Evolutionary conservation across 2,797 vertebrate genomes (phyloP).

Genomic region (Trachops cirrhosus): DNA sequence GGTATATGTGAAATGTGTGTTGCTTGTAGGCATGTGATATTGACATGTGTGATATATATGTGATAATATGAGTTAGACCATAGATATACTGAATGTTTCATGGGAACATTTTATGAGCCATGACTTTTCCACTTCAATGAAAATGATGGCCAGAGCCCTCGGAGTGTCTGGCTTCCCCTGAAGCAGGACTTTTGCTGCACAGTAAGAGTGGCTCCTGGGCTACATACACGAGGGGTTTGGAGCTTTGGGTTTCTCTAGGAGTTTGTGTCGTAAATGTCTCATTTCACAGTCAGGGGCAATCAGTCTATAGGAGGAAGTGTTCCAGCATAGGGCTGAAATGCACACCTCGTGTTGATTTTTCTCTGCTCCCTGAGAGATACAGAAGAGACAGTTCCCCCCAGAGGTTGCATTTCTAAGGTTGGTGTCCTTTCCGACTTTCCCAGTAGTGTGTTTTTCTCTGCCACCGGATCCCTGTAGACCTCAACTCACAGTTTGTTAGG

Average conservation of each 20-base stretch:
- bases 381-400: background rate
- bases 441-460: background rate
- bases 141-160: background rate
- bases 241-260: background rate
- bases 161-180: background rate
- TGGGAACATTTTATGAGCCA: background rate
- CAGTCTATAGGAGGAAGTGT: background rate
- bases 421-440: background rate
- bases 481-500: background rate
- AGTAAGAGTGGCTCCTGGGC: background rate
- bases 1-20: background rate
- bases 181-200: background rate
- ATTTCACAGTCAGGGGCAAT: background rate
- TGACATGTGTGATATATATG: background rate
- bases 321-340: background rate
- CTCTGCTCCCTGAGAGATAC: background rate
- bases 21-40: background rate
- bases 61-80: background rate
- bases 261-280: background rate
- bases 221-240: background rate
- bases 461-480: background rate
- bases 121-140: background rate
- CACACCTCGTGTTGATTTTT: background rate
- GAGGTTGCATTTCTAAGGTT: background rate
- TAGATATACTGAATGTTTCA: background rate